Conservation (phyloP, 2,888 invertebrate species). For the Tetragnatha montana region DNA sequence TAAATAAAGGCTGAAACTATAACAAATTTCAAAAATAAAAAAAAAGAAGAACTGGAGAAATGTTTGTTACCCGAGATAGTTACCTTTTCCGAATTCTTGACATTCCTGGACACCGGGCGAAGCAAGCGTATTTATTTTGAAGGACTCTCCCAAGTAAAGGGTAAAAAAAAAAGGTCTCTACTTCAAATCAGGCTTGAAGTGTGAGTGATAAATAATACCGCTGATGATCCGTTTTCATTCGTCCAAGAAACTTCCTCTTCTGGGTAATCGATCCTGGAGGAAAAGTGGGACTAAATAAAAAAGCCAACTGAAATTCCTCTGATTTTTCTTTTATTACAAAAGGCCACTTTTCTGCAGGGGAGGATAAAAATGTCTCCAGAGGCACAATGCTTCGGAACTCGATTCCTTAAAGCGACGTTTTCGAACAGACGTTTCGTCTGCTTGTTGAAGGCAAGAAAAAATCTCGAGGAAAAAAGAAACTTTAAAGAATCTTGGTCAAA, state of each 20-base stretch:
- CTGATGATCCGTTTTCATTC: not conserved
- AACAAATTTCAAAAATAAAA: not conserved
- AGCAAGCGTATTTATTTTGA: not conserved
- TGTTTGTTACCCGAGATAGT: not conserved
- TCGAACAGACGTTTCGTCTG: slow-evolving; percentile 24
- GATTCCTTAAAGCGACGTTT: slow-evolving; percentile 22
- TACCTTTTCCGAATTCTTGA: not conserved
- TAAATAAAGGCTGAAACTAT: no score
- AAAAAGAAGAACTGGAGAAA: not conserved
- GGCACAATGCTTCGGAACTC: slow-evolving; percentile 21
- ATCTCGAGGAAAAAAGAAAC: not conserved
- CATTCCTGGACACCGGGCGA: not conserved
- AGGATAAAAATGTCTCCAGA: slow-evolving; percentile 29
- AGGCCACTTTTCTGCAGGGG: slow-evolving; percentile 3
- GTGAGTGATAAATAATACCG: not conserved
- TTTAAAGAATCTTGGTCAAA: slow-evolving; percentile 3
- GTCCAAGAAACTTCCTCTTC: not conserved
- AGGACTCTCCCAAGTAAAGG: not conserved
- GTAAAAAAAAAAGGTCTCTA: not conserved
- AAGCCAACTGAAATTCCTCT: not conserved
- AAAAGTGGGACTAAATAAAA: not conserved
- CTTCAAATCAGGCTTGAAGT: not conserved
- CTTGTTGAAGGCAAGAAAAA: not conserved
- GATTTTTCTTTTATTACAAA: slow-evolving; percentile 12
- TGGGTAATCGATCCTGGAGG: not conserved